These are phyloP conservation scores for Molanna angustata DNA, from an alignment of 2,888 invertebrate genomes.

Conservation along the genomic window DNA sequence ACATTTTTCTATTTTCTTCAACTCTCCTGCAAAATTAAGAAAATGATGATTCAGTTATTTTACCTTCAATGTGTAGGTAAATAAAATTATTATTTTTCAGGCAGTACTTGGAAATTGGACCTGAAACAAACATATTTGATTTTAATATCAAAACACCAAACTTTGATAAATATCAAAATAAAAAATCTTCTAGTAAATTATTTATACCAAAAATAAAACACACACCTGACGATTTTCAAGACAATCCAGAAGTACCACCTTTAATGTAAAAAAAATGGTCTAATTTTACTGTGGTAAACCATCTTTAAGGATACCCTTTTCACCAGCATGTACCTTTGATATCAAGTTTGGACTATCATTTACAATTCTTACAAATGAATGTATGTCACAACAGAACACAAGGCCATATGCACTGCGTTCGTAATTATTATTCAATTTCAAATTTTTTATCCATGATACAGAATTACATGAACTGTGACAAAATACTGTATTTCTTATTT, in stretches of 20 bases:
- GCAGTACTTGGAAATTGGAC: slow-evolving; percentile 65
- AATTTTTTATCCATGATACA: slow-evolving; percentile 42
- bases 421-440: slow-evolving; percentile 41
- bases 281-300: slow-evolving; percentile 10
- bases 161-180: no score
- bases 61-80: no score
- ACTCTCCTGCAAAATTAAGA: no score
- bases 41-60: no score
- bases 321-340: slow-evolving; percentile 36
- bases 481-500: slow-evolving; percentile 44
- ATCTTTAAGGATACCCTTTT: slow-evolving; percentile 39
- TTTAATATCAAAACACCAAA: background rate
- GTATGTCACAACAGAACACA: slow-evolving; percentile 46
- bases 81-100: no score
- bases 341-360: slow-evolving; percentile 39
- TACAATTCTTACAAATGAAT: slow-evolving; percentile 39
- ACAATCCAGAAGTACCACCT: slow-evolving; percentile 64
- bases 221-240: slow-evolving; percentile 49
- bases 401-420: slow-evolving; percentile 46
- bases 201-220: slow-evolving; percentile 43
- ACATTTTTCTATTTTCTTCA: no score
- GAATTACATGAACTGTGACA: slow-evolving; percentile 46
- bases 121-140: slow-evolving; percentile 51
- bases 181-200: slow-evolving; percentile 34
- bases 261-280: slow-evolving; percentile 49